phyloP scores from a whole-genome alignment of 1,140 invertebrate species.

The Anadara kagoshimensis region DNA sequence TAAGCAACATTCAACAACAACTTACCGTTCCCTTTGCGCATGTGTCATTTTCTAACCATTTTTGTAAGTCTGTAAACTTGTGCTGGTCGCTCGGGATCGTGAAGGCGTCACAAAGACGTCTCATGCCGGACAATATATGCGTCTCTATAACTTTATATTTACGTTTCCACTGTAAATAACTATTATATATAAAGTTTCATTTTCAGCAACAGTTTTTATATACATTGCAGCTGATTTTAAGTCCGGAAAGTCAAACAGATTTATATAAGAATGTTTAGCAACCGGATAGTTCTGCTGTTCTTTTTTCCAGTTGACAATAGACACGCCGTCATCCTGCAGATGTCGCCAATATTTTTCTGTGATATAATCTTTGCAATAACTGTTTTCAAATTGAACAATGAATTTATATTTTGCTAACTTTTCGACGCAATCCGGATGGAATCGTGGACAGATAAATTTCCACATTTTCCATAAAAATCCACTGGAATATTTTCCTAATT shows the following conservation, averaged over 20 bases:
- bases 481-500: conserved; percentile 6
- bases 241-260: conserved; percentile 12
- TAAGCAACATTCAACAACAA: no score
- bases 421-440: background rate
- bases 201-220: background rate
- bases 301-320: conserved; percentile 22
- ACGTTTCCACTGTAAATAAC: conserved; percentile 13
- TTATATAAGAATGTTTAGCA: conserved; percentile 1
- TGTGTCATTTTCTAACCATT: conserved; percentile 8
- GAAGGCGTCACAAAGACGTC: conserved; percentile 14
- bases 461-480: conserved; percentile 17
- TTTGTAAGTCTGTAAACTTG: conserved; percentile 14
- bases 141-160: background rate
- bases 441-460: conserved; percentile 4
- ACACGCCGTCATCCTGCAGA: background rate
- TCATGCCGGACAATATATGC: background rate
- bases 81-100: background rate
- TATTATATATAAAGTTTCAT: background rate
- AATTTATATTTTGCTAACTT: conserved; percentile 18
- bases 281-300: background rate
- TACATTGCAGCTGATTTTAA: background rate
- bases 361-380: conserved; percentile 18
- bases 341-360: conserved; percentile 13
- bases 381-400: conserved; percentile 16
- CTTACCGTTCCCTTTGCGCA: conserved; percentile 15